These are phyloP conservation scores for Drosophila melanica DNA, from an alignment of 1,140 invertebrate genomes.

Conservation along the genomic window DNA sequence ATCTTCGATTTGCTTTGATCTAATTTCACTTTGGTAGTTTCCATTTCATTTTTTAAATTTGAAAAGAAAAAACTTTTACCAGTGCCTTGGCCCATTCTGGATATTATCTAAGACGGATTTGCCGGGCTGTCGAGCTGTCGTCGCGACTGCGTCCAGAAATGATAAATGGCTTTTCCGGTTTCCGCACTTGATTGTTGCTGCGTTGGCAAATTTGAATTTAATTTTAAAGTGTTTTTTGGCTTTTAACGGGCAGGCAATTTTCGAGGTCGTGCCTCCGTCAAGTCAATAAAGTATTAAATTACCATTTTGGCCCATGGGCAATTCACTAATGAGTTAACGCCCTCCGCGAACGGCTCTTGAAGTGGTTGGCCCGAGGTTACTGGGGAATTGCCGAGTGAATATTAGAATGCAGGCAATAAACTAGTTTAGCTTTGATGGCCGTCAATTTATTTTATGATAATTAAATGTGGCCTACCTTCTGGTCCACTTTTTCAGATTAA, in stretches of 20 bases:
- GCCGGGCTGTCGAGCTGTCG: conserved; percentile 30
- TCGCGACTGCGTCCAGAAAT: conserved; percentile 37
- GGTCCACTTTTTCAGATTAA: background rate
- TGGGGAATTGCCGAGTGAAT: background rate
- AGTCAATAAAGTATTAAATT: conserved; percentile 58
- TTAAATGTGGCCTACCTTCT: conserved; percentile 34
- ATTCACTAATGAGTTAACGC: conserved; percentile 46
- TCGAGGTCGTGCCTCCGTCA: background rate
- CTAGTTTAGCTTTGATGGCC: conserved; percentile 19
- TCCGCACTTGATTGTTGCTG: conserved; percentile 44
- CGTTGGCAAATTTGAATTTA: conserved; percentile 62
- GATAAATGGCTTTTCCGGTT: conserved; percentile 53
- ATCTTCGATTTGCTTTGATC: conserved; percentile 40
- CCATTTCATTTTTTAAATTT: conserved; percentile 23
- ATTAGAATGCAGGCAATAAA: conserved; percentile 45
- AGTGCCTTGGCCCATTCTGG: conserved; percentile 13
- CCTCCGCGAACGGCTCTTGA: conserved; percentile 38
- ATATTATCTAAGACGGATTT: conserved; percentile 30
- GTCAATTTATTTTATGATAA: conserved; percentile 32
- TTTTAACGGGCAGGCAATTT: conserved; percentile 24
- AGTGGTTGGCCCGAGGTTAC: conserved; percentile 32
- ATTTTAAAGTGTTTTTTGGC: conserved; percentile 54
- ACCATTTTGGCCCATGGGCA: conserved; percentile 49
- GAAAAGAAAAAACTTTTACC: conserved; percentile 26
- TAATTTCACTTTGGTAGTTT: conserved; percentile 8